Conservation (phyloP, 2,797 vertebrate genomes). For the Menidia menidia region DNA sequence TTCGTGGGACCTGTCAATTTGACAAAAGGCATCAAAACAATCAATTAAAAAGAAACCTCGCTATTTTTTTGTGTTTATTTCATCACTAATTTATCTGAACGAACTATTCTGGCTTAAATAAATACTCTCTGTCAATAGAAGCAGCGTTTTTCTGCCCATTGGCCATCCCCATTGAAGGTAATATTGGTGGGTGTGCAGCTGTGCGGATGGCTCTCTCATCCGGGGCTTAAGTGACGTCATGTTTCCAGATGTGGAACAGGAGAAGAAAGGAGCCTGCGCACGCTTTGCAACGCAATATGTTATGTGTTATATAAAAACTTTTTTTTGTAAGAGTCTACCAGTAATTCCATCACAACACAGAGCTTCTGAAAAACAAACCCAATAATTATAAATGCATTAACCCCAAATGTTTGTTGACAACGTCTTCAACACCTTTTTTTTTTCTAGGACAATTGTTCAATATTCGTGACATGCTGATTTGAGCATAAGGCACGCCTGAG, state of each 20-base stretch:
- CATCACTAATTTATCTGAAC: too few species aligned
- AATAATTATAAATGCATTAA: background rate
- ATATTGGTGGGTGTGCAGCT: conserved; percentile 46
- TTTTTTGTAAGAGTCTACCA: too few species aligned
- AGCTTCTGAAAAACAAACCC: background rate
- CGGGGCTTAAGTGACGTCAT: conserved; percentile 78
- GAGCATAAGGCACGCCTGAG: background rate
- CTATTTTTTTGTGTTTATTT: too few species aligned
- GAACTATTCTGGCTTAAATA: too few species aligned
- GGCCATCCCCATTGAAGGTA: too few species aligned
- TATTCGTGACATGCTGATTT: background rate
- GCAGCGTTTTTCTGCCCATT: too few species aligned
- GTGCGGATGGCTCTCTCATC: conserved; percentile 63
- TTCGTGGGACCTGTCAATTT: too few species aligned
- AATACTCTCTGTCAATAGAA: too few species aligned
- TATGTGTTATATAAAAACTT: too few species aligned
- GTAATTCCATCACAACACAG: too few species aligned
- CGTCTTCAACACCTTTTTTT: background rate
- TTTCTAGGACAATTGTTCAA: background rate
- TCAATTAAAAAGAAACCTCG: too few species aligned
- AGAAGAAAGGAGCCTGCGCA: conserved; percentile 10
- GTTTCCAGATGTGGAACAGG: conserved; percentile 84
- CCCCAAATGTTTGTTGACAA: background rate
- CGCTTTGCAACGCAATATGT: background rate
- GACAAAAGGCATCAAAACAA: too few species aligned